A percentile compares a stretch with the other conserved stretches of the same genome.
phyloP scores from a whole-genome alignment of 1,140 invertebrate species.

The Dreissena polymorpha region DNA sequence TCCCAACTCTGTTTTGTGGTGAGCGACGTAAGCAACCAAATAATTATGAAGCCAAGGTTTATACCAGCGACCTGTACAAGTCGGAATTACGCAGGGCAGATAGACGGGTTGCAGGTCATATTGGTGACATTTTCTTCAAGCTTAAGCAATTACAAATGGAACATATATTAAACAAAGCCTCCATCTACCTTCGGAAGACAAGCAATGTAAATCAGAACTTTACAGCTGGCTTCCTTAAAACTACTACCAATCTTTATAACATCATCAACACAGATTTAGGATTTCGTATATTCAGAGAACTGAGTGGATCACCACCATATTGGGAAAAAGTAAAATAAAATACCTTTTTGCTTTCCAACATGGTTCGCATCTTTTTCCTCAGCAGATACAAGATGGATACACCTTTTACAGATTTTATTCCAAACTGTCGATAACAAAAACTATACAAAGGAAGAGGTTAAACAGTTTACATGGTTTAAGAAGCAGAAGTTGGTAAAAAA shows the following conservation, averaged over 20 bases:
- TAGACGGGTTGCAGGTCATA: constrained; percentile 14
- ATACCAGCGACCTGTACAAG: constrained; percentile 7
- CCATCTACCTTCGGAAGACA: neutral
- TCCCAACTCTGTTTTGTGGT: neutral
- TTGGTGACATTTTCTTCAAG: constrained; percentile 4
- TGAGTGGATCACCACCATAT: constrained; percentile 25
- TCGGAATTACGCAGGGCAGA: constrained; percentile 2
- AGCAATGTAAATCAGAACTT: neutral
- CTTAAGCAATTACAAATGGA: constrained; percentile 6
- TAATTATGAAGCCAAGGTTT: neutral
- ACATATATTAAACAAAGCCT: constrained; percentile 4
- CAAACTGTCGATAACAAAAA: constrained; percentile 15
- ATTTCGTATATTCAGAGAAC: constrained; percentile 4
- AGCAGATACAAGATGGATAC: constrained; percentile 19
- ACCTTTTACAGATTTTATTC: constrained; percentile 12
- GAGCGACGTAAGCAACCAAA: neutral
- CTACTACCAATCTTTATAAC: neutral
- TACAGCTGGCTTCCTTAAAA: constrained; percentile 3
- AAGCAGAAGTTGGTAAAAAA: constrained; percentile 46
- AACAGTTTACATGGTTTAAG: constrained; percentile 37
- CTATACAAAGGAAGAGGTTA: constrained; percentile 1
- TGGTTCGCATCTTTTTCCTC: constrained; percentile 26
- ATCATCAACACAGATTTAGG: neutral
- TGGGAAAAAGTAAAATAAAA: constrained; percentile 26
- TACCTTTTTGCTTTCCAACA: constrained; percentile 33